Evolutionary conservation across 2,797 vertebrate genomes (phyloP).

Genomic region (Hypotaenidia okinawae): DNA sequence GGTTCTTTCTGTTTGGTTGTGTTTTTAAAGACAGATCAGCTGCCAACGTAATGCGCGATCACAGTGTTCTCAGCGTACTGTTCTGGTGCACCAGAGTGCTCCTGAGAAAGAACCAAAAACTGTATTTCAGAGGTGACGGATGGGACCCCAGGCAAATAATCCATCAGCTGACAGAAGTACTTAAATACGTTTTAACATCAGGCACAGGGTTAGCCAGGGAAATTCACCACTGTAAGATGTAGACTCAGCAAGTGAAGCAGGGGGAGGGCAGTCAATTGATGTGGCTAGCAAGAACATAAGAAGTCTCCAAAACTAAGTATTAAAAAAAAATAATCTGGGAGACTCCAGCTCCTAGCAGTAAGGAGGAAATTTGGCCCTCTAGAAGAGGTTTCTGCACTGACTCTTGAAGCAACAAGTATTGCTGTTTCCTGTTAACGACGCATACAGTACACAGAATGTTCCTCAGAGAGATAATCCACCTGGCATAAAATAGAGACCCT

Average conservation of each 20-base stretch:
- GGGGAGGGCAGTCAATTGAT: background rate
- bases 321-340: background rate
- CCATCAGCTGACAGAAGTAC: background rate
- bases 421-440: background rate
- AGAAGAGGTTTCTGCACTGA: background rate
- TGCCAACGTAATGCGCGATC: fast-evolving
- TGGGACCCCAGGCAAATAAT: background rate
- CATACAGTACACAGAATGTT: background rate
- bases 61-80: background rate
- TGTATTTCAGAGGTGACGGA: background rate
- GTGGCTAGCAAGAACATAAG: background rate
- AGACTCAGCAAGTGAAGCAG: background rate
- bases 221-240: background rate
- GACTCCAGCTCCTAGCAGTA: background rate
- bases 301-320: background rate
- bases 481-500: background rate
- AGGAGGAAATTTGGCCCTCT: background rate
- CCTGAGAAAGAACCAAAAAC: background rate
- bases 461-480: background rate
- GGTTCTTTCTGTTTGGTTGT: background rate
- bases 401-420: background rate
- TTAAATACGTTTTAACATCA: background rate
- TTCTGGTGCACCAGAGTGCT: background rate
- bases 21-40: background rate
- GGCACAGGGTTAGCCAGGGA: background rate